phyloP scores from a whole-genome alignment of 2,888 invertebrate genomes.

The Xestia ashworthii region DNA sequence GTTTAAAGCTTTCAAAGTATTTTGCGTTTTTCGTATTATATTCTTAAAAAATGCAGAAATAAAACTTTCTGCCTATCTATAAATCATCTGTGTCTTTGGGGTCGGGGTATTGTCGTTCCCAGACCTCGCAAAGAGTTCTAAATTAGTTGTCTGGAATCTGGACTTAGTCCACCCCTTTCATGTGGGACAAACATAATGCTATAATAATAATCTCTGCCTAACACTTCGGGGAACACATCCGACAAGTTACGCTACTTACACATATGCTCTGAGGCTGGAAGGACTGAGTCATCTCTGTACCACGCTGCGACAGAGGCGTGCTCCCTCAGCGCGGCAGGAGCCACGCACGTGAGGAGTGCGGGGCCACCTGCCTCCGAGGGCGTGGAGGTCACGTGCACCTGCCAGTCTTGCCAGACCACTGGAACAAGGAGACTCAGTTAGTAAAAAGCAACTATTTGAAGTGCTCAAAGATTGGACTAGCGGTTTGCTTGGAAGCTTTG shows the following conservation, averaged over 20 bases:
- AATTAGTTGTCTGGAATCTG: background rate
- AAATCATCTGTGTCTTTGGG: background rate
- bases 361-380: conserved; percentile 93
- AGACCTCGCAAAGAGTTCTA: background rate
- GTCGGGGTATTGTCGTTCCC: background rate
- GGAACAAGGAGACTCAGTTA: conserved; percentile 69
- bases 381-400: conserved; percentile 93
- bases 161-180: too few relatives aligned
- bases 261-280: conserved; percentile 90
- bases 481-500: background rate
- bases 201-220: background rate
- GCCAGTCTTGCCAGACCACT: conserved; percentile 95
- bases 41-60: background rate
- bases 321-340: conserved; percentile 92
- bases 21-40: background rate
- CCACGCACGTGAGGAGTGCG: conserved; percentile 92
- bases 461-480: background rate
- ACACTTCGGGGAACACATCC: background rate
- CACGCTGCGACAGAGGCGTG: conserved; percentile 94
- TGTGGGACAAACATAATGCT: background rate
- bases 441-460: background rate
- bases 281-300: conserved; percentile 94
- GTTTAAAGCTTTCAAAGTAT: background rate
- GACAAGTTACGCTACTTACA: conserved; percentile 73
- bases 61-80: background rate